Percentiles rank a stretch among this genome's conserved stretches.
These are phyloP conservation scores for Heliocidaris erythrogramma DNA, from an alignment of 35 echinoderm and acorn worm species.

Conservation along the genomic window DNA sequence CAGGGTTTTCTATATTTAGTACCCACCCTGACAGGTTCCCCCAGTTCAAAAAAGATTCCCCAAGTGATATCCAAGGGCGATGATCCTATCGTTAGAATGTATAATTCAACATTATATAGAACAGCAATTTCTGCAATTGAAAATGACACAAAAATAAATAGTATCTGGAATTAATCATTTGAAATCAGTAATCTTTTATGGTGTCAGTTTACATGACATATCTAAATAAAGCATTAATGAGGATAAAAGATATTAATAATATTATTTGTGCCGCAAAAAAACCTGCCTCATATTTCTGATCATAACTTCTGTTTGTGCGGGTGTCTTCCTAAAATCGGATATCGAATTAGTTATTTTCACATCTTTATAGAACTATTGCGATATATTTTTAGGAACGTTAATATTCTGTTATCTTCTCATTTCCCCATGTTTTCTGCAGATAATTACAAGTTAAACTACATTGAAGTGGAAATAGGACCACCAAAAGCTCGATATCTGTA, in stretches of 20 bases:
- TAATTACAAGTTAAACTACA: slow-evolving; percentile 70
- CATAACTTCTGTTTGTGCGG: not conserved
- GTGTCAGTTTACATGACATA: not conserved
- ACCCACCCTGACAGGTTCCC: not conserved
- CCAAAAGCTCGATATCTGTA: slow-evolving; percentile 48
- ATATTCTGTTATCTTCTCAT: too few species aligned
- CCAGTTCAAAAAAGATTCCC: not conserved
- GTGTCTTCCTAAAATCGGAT: too few species aligned
- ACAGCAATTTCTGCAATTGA: not conserved
- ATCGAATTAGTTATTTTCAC: too few species aligned
- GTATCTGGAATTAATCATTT: not conserved
- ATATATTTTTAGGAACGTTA: too few species aligned
- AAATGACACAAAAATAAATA: not conserved
- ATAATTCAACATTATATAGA: not conserved
- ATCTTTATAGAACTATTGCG: too few species aligned
- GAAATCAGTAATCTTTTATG: not conserved
- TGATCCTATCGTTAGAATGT: not conserved
- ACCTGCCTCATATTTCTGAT: not conserved
- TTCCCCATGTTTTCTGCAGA: slow-evolving; percentile 43
- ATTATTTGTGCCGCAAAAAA: not conserved
- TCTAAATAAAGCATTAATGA: not conserved
- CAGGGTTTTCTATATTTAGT: not conserved
- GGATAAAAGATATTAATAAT: not conserved
- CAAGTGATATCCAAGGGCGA: not conserved
- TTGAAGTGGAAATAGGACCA: slow-evolving; percentile 68